A percentile compares a stretch with the other conserved stretches of the same genome.
These are phyloP conservation scores for Lochmaea crataegi DNA, from an alignment of 2,888 invertebrate species.

Conservation along the genomic window DNA sequence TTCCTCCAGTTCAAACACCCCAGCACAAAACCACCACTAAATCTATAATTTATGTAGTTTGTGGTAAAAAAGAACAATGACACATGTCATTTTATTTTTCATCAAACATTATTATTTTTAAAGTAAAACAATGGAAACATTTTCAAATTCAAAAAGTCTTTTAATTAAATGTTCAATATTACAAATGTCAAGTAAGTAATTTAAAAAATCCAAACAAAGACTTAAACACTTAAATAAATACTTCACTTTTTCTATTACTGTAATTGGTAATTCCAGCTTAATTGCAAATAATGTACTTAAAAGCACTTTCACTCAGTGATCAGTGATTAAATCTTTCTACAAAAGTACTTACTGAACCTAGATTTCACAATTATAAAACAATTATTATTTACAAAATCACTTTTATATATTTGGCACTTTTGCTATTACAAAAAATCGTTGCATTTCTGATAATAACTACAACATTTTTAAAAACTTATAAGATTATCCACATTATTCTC, in stretches of 20 bases:
- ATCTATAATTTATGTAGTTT: no score
- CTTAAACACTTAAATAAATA: background rate
- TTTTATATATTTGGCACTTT: background rate
- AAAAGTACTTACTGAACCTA: background rate
- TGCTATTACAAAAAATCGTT: conserved; percentile 1
- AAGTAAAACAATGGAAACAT: no score
- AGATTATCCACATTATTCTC: conserved; percentile 63
- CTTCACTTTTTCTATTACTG: background rate
- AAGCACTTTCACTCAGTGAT: background rate
- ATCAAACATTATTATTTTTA: no score
- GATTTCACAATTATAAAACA: background rate
- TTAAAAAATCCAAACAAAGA: background rate
- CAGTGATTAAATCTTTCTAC: background rate
- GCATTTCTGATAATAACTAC: background rate
- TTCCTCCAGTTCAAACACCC: no score
- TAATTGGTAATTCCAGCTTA: background rate
- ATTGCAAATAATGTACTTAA: no score
- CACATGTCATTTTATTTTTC: no score
- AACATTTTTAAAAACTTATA: conserved; percentile 64
- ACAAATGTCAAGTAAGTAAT: background rate
- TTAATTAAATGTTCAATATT: background rate
- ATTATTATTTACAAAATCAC: conserved; percentile 2
- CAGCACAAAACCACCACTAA: no score
- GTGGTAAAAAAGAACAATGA: no score
- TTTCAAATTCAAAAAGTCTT: background rate